phyloP scores from a whole-genome alignment of 2,113 vertebrate genomes.

The Marmota monax region DNA sequence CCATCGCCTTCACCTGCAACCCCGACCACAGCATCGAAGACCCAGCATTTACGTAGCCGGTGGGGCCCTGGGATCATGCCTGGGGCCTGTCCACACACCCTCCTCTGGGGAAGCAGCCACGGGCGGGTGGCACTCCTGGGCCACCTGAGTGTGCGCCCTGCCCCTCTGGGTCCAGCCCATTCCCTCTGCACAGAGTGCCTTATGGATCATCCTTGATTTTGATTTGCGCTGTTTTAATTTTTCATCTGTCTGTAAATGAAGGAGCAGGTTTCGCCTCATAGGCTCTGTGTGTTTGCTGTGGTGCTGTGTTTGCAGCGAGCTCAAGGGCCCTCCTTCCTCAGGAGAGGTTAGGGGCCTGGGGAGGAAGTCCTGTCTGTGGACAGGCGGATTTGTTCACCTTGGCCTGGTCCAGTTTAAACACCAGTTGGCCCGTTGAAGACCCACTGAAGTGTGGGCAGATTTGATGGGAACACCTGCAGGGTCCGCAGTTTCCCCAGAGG shows the following conservation, averaged over 20 bases:
- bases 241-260: not conserved
- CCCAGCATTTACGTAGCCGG: conserved; percentile 85
- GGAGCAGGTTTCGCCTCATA: not conserved
- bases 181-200: conserved; percentile 59
- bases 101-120: not conserved
- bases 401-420: not conserved
- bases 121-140: not conserved
- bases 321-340: not conserved
- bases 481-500: accelerated
- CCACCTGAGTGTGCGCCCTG: accelerated
- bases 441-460: too few relatives aligned
- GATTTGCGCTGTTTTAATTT: not conserved
- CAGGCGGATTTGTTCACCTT: not conserved
- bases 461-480: too few relatives aligned
- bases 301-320: accelerated
- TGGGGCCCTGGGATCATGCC: accelerated
- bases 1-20: conserved; percentile 97
- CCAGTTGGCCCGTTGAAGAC: not conserved
- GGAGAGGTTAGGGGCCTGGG: accelerated
- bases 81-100: not conserved
- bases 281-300: not conserved
- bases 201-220: not conserved
- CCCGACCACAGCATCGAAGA: conserved; percentile 92
- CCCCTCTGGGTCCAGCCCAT: accelerated
- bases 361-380: not conserved